Evolutionary conservation across 2,113 vertebrate species (phyloP).

Genomic region (Athene cunicularia): DNA sequence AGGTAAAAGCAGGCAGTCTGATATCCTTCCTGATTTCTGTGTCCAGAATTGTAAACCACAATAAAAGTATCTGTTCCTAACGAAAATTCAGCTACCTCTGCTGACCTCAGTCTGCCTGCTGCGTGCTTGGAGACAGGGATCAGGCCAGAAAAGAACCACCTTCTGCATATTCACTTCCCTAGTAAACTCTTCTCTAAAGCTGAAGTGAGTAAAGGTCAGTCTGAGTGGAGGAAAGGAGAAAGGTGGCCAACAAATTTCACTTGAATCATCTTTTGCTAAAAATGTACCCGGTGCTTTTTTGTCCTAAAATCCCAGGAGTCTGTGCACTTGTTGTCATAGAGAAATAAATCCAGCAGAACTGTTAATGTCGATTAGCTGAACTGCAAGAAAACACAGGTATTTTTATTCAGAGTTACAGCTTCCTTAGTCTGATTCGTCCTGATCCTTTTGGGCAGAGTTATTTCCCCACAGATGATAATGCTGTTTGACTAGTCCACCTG

Average conservation of each 20-base stretch:
- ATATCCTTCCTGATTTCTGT: neutral
- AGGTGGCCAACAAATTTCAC: neutral
- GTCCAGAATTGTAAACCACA: neutral
- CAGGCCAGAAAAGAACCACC: neutral
- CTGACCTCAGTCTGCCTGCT: neutral
- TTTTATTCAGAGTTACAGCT: neutral
- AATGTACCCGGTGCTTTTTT: neutral
- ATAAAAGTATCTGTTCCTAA: neutral
- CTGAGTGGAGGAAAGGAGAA: neutral
- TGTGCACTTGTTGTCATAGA: neutral
- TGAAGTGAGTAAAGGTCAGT: neutral
- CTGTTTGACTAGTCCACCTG: neutral
- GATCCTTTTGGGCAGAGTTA: neutral
- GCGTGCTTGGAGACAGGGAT: neutral
- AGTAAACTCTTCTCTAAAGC: neutral
- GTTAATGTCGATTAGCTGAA: slow-evolving; percentile 3
- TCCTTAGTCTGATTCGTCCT: neutral
- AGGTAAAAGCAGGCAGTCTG: neutral
- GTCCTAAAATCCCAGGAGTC: neutral
- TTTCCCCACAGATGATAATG: neutral
- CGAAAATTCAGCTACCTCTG: neutral
- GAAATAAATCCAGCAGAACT: neutral
- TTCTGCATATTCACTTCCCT: neutral
- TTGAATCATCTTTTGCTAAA: neutral
- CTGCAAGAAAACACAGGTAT: neutral